These are phyloP conservation scores for Danio kyathit DNA, from an alignment of 2,797 vertebrate genomes.

Conservation along the genomic window DNA sequence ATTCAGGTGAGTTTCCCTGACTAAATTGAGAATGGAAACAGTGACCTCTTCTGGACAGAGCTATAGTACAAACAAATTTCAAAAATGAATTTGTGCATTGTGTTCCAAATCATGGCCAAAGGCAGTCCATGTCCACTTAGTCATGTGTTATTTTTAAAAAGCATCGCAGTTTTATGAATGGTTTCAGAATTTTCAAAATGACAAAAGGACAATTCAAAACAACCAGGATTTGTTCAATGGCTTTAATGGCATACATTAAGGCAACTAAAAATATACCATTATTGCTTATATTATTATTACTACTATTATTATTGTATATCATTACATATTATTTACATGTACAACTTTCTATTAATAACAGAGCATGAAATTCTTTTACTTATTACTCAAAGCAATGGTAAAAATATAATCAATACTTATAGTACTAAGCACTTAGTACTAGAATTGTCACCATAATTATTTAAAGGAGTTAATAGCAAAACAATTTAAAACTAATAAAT, in stretches of 20 bases:
- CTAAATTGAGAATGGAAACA: conserved; percentile 60
- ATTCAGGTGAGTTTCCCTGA: conserved; percentile 81
- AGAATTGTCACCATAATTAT: background rate
- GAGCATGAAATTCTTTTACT: background rate
- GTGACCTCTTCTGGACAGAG: conserved; percentile 55
- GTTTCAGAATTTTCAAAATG: background rate
- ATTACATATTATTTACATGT: no score
- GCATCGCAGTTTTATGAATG: background rate
- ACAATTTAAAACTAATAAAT: background rate
- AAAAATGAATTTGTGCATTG: no score
- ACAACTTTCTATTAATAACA: background rate
- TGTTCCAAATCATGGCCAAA: no score
- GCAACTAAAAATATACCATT: background rate
- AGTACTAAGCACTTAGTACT: background rate
- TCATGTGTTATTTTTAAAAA: background rate
- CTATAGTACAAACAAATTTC: no score
- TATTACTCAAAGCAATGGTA: background rate
- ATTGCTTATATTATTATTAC: no score
- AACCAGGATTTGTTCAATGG: background rate
- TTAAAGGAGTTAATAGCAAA: background rate
- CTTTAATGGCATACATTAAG: background rate
- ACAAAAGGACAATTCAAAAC: background rate
- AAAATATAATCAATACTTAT: background rate
- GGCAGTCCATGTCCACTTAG: no score
- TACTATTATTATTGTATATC: no score